These are phyloP conservation scores for Drosophila cracens DNA, from an alignment of 2,888 invertebrate genomes.

Conservation along the genomic window DNA sequence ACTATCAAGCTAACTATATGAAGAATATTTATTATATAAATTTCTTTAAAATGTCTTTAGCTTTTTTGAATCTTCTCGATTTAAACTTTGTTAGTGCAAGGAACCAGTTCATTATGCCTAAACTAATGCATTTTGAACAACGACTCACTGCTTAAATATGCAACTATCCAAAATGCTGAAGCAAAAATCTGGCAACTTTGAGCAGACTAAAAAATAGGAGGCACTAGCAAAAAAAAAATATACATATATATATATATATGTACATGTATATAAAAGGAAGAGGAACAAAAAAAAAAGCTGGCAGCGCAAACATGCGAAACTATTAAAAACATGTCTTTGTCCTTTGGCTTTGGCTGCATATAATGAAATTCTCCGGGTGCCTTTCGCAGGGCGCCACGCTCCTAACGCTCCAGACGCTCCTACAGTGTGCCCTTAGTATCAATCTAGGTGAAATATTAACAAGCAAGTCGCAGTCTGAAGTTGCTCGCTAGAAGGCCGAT, in stretches of 20 bases:
- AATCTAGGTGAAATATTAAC: conserved; percentile 81
- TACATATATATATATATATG: neutral
- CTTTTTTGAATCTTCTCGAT: neutral
- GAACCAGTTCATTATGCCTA: conserved; percentile 26
- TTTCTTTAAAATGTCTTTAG: neutral
- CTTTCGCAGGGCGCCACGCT: conserved; percentile 26
- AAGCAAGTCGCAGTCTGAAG: conserved; percentile 60
- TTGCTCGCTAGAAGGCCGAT: conserved; percentile 55
- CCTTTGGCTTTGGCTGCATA: conserved; percentile 65
- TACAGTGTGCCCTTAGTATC: conserved; percentile 57
- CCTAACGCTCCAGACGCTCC: conserved; percentile 10
- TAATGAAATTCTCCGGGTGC: conserved; percentile 75
- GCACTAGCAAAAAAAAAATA: conserved; percentile 3
- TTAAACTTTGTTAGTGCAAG: neutral
- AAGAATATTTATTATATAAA: neutral
- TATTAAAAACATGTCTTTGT: conserved; percentile 78
- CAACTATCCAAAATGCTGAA: conserved; percentile 52
- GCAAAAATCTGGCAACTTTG: conserved; percentile 52
- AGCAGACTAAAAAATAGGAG: conserved; percentile 25
- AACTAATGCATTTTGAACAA: conserved; percentile 32
- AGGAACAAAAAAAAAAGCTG: conserved; percentile 22
- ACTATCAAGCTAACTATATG: neutral
- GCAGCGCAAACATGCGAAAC: conserved; percentile 73
- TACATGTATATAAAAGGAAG: neutral
- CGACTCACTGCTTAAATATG: conserved; percentile 61